phyloP scores from a whole-genome alignment of 2,797 vertebrate genomes.

The Neostethus bicornis region DNA sequence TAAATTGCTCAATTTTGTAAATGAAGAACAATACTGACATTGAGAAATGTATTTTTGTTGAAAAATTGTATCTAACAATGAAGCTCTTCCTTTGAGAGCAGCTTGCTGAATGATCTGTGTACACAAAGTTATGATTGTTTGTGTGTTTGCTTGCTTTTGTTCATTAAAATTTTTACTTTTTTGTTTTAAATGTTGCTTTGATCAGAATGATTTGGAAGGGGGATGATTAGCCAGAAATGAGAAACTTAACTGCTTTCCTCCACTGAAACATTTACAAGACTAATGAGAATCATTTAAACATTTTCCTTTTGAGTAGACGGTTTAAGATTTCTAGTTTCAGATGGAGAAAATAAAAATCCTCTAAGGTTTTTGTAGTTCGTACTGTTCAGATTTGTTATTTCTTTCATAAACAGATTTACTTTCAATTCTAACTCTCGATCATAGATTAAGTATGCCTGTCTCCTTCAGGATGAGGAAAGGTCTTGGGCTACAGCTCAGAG shows the following conservation, averaged over 20 bases:
- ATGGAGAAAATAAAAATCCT: too few species aligned
- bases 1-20: constrained; percentile 54
- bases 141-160: constrained; percentile 43
- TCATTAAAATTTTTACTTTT: constrained; percentile 68
- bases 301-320: too few species aligned
- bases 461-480: constrained; percentile 44
- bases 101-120: constrained; percentile 20
- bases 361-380: too few species aligned
- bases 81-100: constrained; percentile 29
- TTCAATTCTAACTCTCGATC: not conserved
- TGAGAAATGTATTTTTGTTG: constrained; percentile 62
- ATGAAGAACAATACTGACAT: constrained; percentile 13
- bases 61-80: constrained; percentile 27
- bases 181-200: constrained; percentile 12
- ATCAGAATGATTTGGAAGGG: too few species aligned
- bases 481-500: constrained; percentile 55
- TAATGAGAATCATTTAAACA: too few species aligned
- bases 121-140: constrained; percentile 4
- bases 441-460: constrained; percentile 10
- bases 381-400: too few species aligned
- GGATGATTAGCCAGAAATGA: too few species aligned
- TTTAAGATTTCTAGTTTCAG: too few species aligned
- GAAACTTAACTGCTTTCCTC: too few species aligned
- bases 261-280: too few species aligned
- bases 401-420: too few species aligned